Conservation (phyloP, 1,140 invertebrate genomes). For the Dreissena rostriformis region DNA sequence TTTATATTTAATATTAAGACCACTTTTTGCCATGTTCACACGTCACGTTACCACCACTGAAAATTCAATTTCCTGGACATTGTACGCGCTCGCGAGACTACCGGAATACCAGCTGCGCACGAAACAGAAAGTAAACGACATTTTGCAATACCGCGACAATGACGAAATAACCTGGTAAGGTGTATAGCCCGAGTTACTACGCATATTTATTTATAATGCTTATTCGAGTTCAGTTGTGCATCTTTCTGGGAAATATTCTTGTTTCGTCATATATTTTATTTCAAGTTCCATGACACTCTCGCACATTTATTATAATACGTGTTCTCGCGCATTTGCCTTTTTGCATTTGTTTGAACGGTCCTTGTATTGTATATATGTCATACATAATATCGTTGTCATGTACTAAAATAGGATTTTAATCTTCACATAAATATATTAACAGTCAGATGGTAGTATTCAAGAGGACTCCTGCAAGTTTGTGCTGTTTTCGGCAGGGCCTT, state of each 20-base stretch:
- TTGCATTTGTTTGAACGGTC: background rate
- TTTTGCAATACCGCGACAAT: constrained; percentile 84
- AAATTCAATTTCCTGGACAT: constrained; percentile 87
- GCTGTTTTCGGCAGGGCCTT: constrained; percentile 75
- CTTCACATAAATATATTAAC: constrained; percentile 66
- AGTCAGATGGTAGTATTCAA: constrained; percentile 70
- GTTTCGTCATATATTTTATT: background rate
- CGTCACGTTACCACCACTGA: constrained; percentile 80
- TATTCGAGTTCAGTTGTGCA: background rate
- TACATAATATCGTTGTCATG: constrained; percentile 60
- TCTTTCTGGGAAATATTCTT: background rate
- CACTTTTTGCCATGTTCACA: constrained; percentile 10
- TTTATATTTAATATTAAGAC: too few species aligned
- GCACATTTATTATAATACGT: background rate
- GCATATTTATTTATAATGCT: background rate
- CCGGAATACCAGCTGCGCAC: constrained; percentile 91
- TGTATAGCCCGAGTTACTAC: background rate
- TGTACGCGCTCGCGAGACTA: constrained; percentile 89
- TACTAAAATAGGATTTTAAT: too few species aligned
- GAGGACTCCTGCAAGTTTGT: constrained; percentile 72
- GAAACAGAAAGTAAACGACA: constrained; percentile 89
- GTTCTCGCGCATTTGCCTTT: background rate
- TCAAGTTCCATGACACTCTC: background rate
- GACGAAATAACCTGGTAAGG: constrained; percentile 66
- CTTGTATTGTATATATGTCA: too few species aligned